Evolutionary conservation across 1,140 invertebrate genomes (phyloP).

Genomic region (Goniozus legneri): DNA sequence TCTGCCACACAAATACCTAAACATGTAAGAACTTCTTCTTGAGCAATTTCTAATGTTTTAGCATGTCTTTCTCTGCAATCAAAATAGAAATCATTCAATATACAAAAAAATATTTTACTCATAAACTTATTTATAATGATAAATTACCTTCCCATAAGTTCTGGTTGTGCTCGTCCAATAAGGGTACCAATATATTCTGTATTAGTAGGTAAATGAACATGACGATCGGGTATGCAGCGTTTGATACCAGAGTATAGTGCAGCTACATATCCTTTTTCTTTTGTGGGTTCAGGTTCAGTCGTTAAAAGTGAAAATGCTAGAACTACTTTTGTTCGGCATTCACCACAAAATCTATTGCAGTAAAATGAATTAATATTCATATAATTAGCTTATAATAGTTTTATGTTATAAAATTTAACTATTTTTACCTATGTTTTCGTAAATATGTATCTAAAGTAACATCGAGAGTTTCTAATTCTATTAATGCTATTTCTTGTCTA

Average conservation of each 20-base stretch:
- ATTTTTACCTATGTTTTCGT: constrained; percentile 72
- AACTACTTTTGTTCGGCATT: constrained; percentile 87
- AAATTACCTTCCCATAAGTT: constrained; percentile 70
- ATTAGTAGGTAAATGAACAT: constrained; percentile 82
- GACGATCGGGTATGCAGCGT: constrained; percentile 78
- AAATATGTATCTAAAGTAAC: constrained; percentile 85
- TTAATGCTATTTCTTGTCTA: constrained; percentile 78
- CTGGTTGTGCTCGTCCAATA: constrained; percentile 87
- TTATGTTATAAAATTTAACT: constrained; percentile 4
- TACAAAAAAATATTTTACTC: neutral
- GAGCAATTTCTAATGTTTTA: constrained; percentile 91
- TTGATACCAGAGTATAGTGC: constrained; percentile 82
- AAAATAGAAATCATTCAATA: constrained; percentile 14
- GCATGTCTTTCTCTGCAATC: constrained; percentile 81
- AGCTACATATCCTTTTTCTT: constrained; percentile 86
- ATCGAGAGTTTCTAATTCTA: constrained; percentile 77
- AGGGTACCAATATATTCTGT: constrained; percentile 83
- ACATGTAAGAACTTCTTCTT: constrained; percentile 92
- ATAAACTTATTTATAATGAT: neutral
- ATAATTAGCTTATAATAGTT: too few relatives aligned
- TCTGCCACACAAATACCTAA: constrained; percentile 89
- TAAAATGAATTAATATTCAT: too few relatives aligned
- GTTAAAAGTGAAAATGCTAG: constrained; percentile 83
- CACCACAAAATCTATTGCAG: constrained; percentile 88
- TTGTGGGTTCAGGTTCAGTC: constrained; percentile 75